Conservation (phyloP, 2,888 invertebrate species). For the Cataglyphis rosenhaueri region DNA sequence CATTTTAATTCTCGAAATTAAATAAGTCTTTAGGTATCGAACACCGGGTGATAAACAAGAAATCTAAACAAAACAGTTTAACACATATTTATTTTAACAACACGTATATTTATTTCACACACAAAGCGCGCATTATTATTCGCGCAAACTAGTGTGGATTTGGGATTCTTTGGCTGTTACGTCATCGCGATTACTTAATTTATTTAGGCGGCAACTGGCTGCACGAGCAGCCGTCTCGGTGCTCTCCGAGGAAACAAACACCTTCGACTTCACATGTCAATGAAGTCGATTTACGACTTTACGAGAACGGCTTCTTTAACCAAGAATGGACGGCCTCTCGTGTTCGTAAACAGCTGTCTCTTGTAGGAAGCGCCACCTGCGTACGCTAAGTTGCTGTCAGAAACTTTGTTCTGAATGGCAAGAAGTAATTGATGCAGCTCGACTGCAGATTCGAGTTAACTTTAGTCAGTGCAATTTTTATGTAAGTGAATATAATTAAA, state of each 20-base stretch:
- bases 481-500: neutral
- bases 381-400: neutral
- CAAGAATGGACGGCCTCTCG: slow-evolving; percentile 9
- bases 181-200: slow-evolving; percentile 20
- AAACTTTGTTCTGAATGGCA: neutral
- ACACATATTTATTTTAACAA: slow-evolving; percentile 42
- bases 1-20: neutral
- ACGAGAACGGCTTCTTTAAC: slow-evolving; percentile 20
- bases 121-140: slow-evolving; percentile 22
- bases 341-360: neutral
- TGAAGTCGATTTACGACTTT: slow-evolving; percentile 7
- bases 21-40: neutral
- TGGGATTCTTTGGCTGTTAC: slow-evolving; percentile 12
- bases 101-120: slow-evolving; percentile 39
- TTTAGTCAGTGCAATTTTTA: neutral
- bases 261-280: slow-evolving; percentile 24
- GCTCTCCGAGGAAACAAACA: slow-evolving; percentile 11
- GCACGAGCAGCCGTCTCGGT: slow-evolving; percentile 12
- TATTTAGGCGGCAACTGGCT: slow-evolving; percentile 13
- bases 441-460: slow-evolving; percentile 7
- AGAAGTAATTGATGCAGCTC: neutral
- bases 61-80: slow-evolving; percentile 31
- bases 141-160: neutral
- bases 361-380: slow-evolving; percentile 36
- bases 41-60: slow-evolving; percentile 22